A percentile compares a stretch with the other conserved stretches of the same genome.
Conservation (phyloP, 1,140 invertebrate genomes). For the Atta cephalotes region DNA sequence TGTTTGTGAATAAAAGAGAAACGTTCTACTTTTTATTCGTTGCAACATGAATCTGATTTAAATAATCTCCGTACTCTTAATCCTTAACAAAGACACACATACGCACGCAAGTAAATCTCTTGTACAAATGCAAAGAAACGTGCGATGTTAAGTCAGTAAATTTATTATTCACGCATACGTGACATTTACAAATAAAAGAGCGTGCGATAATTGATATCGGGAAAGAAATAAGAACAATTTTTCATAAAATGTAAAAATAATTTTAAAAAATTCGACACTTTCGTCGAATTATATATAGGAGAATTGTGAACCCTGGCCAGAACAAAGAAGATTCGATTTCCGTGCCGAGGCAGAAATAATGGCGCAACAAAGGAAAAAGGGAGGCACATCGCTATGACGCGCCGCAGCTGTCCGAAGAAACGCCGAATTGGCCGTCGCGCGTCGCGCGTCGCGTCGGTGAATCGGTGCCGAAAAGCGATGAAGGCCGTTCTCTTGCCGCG, state of each 20-base stretch:
- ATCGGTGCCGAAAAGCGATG: slow-evolving; percentile 1
- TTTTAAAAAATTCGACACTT: not conserved
- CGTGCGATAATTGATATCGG: not conserved
- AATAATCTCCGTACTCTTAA: slow-evolving; percentile 38
- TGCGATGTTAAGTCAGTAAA: not conserved
- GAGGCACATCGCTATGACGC: not conserved
- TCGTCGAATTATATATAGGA: not conserved
- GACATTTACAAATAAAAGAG: not conserved
- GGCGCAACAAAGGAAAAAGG: slow-evolving; percentile 27
- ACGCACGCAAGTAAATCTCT: slow-evolving; percentile 1
- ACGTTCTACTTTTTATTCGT: slow-evolving; percentile 32
- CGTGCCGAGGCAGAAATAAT: slow-evolving; percentile 17
- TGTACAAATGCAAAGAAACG: slow-evolving; percentile 3
- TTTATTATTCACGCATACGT: not conserved
- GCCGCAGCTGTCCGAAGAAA: slow-evolving; percentile 24
- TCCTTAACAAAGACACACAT: slow-evolving; percentile 19
- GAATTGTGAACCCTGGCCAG: not conserved
- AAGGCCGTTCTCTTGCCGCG: not conserved
- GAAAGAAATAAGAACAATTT: not conserved
- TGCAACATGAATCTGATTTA: slow-evolving; percentile 9
- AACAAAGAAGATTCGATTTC: slow-evolving; percentile 9
- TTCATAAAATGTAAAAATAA: not conserved
- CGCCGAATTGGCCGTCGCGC: not conserved
- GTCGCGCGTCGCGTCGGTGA: not conserved
- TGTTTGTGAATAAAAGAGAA: slow-evolving; percentile 21